These are phyloP conservation scores for Saturnia pavonia DNA, from an alignment of 2,888 invertebrate genomes.

Conservation along the genomic window DNA sequence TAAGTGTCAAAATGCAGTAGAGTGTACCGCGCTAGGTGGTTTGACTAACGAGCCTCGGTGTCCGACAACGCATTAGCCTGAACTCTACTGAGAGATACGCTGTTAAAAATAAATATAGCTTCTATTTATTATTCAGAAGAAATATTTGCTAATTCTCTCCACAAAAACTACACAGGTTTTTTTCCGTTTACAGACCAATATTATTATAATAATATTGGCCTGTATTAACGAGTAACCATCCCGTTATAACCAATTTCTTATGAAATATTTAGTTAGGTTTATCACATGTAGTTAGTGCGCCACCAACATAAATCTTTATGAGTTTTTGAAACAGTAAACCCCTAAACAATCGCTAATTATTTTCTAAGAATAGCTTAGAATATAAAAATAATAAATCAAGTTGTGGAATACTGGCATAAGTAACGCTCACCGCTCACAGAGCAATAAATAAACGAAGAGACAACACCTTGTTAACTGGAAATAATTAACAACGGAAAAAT, in stretches of 20 bases:
- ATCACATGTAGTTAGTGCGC: background rate
- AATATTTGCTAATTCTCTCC: too few relatives aligned
- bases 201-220: too few relatives aligned
- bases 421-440: slow-evolving; percentile 57
- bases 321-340: background rate
- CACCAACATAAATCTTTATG: background rate
- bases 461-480: slow-evolving; percentile 80
- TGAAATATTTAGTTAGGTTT: too few relatives aligned
- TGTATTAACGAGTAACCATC: background rate
- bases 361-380: slow-evolving; percentile 20
- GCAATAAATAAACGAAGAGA: slow-evolving; percentile 76
- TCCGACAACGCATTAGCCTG: slow-evolving; percentile 51
- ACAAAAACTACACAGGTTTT: background rate
- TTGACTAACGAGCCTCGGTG: slow-evolving; percentile 67
- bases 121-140: background rate
- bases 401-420: slow-evolving; percentile 27
- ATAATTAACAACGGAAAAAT: slow-evolving; percentile 79
- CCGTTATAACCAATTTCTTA: background rate
- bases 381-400: slow-evolving; percentile 8
- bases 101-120: slow-evolving; percentile 11
- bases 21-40: slow-evolving; percentile 72
- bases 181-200: background rate
- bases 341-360: background rate
- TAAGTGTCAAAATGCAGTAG: slow-evolving; percentile 76
- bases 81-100: slow-evolving; percentile 26